Base-by-base conservation (phyloP, 2,888 invertebrate species). In the Drosophila emarginata region DNA sequence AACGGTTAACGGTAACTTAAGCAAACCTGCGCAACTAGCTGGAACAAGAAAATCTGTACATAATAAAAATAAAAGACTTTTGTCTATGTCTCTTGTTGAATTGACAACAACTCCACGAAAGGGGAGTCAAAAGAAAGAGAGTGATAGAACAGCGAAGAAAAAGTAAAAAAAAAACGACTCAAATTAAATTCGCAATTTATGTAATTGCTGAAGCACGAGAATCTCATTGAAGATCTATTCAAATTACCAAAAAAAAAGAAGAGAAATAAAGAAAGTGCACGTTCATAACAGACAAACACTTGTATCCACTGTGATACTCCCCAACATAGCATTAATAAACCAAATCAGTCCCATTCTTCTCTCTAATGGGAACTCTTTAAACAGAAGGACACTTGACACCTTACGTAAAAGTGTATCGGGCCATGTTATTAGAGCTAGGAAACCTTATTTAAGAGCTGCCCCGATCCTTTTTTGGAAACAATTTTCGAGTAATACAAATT, bases 131-230 rank as follows among this genome's bases (percentile, higher is more conserved):
- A 14, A 23, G 26, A 51, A 15, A 28, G 11, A 21, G 6, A 40
- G 14, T 21, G 21, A 63, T 39, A 58, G 18, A 45, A 39, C 32
- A 63, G 64, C 65, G 11, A 57, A 23, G 36, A n/a, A 15, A 72
- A 72, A 59, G 26, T 26, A 26, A 28, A 52, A 28, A 53, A 32
- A 32, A 32, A 32, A 26, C 6, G 7, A 32, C 32, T 21, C 45
- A 61, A 61, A 82, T 80, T 78, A 68, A 82, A 86, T 84, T 87
- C 84, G 79, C 87, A 78, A 80, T 87, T 82, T 82, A 86, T 86
- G 74, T 86, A 83, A 86, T 87, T 78, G 66, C 63, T 73, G 15
- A 65, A 70, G 73, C 63, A 61, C 45, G 45, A 67, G 26, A 15
- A 52, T n/a, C 4, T 23, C 21, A n/a, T 61, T 70, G 57, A 37